These are phyloP conservation scores for Lochmaea capreae DNA, from an alignment of 2,888 invertebrate genomes.

Conservation along the genomic window DNA sequence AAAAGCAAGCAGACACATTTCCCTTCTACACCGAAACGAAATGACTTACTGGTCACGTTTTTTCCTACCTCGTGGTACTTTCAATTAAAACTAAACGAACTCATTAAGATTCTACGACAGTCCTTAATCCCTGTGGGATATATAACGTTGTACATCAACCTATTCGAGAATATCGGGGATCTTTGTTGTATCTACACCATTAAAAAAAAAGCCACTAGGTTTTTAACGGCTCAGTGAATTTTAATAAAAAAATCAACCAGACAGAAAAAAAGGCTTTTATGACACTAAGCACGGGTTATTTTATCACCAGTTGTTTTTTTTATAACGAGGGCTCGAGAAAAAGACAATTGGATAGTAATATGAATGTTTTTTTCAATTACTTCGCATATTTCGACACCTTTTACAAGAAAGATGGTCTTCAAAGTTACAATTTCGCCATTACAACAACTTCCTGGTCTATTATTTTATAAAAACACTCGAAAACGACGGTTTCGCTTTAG, in stretches of 20 bases:
- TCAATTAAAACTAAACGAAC: conserved; percentile 51
- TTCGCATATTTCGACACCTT: too few species aligned
- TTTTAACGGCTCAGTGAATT: not conserved
- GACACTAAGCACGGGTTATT: too few species aligned
- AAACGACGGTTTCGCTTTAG: conserved; percentile 20
- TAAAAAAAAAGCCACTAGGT: conserved; percentile 10
- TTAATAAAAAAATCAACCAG: not conserved
- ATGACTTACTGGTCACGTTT: conserved; percentile 39
- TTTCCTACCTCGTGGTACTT: conserved; percentile 43
- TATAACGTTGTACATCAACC: conserved; percentile 16
- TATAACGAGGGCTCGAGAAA: too few species aligned
- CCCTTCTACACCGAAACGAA: not conserved
- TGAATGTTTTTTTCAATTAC: too few species aligned
- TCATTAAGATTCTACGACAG: conserved; percentile 50
- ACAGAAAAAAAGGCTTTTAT: too few species aligned
- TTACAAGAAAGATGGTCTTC: too few species aligned
- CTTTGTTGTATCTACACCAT: conserved; percentile 25
- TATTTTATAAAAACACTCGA: conserved; percentile 7
- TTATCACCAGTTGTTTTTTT: too few species aligned
- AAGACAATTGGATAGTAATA: too few species aligned
- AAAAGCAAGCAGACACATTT: not conserved
- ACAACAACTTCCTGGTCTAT: not conserved
- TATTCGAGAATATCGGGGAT: conserved; percentile 24
- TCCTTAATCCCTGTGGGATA: conserved; percentile 37
- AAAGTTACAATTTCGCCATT: too few species aligned